Percentiles rank a stretch among this genome's conserved stretches.
Conservation (phyloP, 2,888 invertebrate genomes). For the Achlya flavicornis region DNA sequence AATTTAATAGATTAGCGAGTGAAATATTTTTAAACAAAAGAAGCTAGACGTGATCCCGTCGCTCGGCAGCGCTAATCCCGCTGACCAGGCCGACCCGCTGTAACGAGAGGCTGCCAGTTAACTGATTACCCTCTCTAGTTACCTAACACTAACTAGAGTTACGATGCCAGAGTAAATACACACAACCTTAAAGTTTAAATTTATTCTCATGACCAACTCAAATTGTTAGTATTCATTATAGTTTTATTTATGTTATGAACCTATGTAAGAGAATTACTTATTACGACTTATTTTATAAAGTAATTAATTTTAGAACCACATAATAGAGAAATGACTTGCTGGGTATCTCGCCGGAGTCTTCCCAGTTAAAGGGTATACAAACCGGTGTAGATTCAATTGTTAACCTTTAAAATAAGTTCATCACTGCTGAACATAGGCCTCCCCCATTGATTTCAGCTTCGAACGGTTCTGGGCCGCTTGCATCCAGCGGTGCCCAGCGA, state of each 20-base stretch:
- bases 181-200: slow-evolving; percentile 12
- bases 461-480: too few species aligned
- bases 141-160: slow-evolving; percentile 23
- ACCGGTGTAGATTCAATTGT: too few species aligned
- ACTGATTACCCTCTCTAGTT: slow-evolving; percentile 45
- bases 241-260: background rate
- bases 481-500: too few species aligned
- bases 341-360: too few species aligned
- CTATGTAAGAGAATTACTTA: background rate
- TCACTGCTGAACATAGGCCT: too few species aligned
- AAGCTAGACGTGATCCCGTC: slow-evolving; percentile 21
- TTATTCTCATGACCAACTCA: slow-evolving; percentile 8
- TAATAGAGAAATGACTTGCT: too few species aligned
- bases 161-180: slow-evolving; percentile 20
- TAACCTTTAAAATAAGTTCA: too few species aligned
- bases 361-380: too few species aligned
- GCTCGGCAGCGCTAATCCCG: slow-evolving; percentile 42
- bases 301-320: too few species aligned
- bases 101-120: slow-evolving; percentile 45
- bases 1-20: slow-evolving; percentile 5
- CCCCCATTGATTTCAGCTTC: too few species aligned
- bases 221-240: background rate
- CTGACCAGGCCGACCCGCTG: slow-evolving; percentile 36
- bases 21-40: slow-evolving; percentile 17
- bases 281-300: background rate